These are phyloP conservation scores for Cremastobaeus sp. DNA, from an alignment of 2,888 invertebrate species.

Conservation along the genomic window DNA sequence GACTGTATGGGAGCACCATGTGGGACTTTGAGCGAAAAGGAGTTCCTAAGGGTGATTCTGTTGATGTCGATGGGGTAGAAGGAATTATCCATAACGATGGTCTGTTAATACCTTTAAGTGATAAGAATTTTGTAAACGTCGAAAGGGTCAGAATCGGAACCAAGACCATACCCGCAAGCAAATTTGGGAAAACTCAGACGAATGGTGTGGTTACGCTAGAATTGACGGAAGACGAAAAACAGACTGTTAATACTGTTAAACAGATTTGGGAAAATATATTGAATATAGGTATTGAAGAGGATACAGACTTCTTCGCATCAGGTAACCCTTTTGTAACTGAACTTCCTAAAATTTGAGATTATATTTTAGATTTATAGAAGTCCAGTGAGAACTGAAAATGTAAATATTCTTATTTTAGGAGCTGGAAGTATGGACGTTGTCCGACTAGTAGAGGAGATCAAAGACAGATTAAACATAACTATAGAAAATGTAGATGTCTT, in stretches of 20 bases:
- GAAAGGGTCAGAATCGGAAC: constrained; percentile 87
- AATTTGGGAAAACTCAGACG: constrained; percentile 83
- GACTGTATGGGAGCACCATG: constrained; percentile 89
- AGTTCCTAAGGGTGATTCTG: constrained; percentile 80
- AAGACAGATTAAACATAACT: constrained; percentile 86
- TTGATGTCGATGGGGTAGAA: constrained; percentile 67
- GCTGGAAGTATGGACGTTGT: constrained; percentile 99
- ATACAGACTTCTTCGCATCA: constrained; percentile 94
- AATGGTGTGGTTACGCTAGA: constrained; percentile 80
- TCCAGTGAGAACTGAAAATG: too few relatives aligned
- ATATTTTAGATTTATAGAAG: too few relatives aligned
- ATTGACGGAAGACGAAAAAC: constrained; percentile 86
- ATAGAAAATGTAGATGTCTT: constrained; percentile 94
- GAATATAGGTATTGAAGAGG: constrained; percentile 83
- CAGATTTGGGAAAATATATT: constrained; percentile 92
- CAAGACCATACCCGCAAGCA: constrained; percentile 89
- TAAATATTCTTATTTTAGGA: too few relatives aligned
- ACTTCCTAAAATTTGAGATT: too few relatives aligned
- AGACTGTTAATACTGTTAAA: constrained; percentile 82
- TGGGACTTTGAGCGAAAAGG: constrained; percentile 78
- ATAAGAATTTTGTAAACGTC: constrained; percentile 88
- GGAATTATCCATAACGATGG: constrained; percentile 88
- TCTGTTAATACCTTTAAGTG: constrained; percentile 88
- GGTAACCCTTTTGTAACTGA: too few relatives aligned
- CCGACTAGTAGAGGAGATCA: constrained; percentile 93